These are phyloP conservation scores for Poecilobothrus nobilitatus DNA, from an alignment of 2,888 invertebrate genomes.

Conservation along the genomic window DNA sequence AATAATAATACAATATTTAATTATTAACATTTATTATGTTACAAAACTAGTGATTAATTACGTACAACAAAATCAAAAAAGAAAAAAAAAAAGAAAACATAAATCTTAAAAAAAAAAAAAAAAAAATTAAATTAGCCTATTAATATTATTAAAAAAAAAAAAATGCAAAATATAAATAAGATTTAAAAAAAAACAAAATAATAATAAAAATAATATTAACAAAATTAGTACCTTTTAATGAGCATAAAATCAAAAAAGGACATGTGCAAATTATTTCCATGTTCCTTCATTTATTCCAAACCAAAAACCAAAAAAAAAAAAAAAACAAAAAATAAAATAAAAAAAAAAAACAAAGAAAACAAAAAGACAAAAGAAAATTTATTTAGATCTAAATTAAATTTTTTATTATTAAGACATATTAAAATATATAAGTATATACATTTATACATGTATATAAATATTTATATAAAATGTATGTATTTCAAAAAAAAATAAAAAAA, in stretches of 20 bases:
- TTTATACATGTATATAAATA: background rate
- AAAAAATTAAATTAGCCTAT: background rate
- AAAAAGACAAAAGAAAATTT: background rate
- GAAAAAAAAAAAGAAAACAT: background rate
- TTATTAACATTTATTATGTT: background rate
- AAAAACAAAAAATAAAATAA: background rate
- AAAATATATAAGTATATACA: background rate
- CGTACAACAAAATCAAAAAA: background rate
- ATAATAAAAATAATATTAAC: background rate
- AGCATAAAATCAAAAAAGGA: constrained; percentile 11
- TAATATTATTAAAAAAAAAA: background rate
- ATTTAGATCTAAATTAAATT: background rate
- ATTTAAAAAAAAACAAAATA: background rate
- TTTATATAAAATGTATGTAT: background rate
- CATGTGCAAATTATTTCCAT: constrained; percentile 12
- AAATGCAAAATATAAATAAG: background rate
- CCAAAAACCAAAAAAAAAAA: background rate
- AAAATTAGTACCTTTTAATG: constrained; percentile 11
- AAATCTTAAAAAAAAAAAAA: background rate
- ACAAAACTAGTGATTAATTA: background rate
- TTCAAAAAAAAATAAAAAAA: background rate
- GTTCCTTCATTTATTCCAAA: constrained; percentile 8
- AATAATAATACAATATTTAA: background rate
- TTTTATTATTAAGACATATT: too few species aligned
- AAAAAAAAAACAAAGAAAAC: background rate